Evolutionary conservation across 1,140 invertebrate species (phyloP).

Genomic region (Drosophila ercepeae): DNA sequence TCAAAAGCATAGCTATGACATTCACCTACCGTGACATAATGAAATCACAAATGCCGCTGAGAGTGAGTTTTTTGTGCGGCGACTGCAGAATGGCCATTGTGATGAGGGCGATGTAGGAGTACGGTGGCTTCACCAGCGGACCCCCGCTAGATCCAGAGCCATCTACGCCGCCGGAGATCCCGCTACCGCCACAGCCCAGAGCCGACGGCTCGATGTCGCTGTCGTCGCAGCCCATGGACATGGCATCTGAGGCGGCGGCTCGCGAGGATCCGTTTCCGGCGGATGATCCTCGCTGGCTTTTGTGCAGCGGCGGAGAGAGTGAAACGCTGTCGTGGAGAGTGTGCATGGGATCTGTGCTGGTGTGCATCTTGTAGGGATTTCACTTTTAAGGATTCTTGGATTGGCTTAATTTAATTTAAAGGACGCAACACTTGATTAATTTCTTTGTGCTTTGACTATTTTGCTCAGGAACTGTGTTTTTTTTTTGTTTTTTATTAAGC

Average conservation of each 20-base stretch:
- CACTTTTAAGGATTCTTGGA: conserved; percentile 10
- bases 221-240: conserved; percentile 66
- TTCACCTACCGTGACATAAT: conserved; percentile 93
- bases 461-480: conserved; percentile 65
- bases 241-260: conserved; percentile 52
- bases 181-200: conserved; percentile 34
- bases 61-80: conserved; percentile 97
- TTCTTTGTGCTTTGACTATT: conserved; percentile 47
- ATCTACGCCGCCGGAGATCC: conserved; percentile 16
- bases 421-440: conserved; percentile 64
- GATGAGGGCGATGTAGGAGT: conserved; percentile 98
- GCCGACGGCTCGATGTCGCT: conserved; percentile 59
- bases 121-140: conserved; percentile 95
- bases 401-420: conserved; percentile 39
- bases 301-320: conserved; percentile 70
- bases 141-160: conserved; percentile 45
- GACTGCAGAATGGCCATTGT: conserved; percentile 99
- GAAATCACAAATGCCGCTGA: conserved; percentile 99
- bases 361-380: conserved; percentile 54
- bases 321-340: conserved; percentile 61
- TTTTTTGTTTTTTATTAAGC: conserved; percentile 1
- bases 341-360: conserved; percentile 72
- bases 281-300: conserved; percentile 44
- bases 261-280: conserved; percentile 44
- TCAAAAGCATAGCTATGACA: too few species aligned